Evolutionary conservation across 53 echinoderm and acorn worm species (phyloP).

Genomic region (Zoroaster sp.): DNA sequence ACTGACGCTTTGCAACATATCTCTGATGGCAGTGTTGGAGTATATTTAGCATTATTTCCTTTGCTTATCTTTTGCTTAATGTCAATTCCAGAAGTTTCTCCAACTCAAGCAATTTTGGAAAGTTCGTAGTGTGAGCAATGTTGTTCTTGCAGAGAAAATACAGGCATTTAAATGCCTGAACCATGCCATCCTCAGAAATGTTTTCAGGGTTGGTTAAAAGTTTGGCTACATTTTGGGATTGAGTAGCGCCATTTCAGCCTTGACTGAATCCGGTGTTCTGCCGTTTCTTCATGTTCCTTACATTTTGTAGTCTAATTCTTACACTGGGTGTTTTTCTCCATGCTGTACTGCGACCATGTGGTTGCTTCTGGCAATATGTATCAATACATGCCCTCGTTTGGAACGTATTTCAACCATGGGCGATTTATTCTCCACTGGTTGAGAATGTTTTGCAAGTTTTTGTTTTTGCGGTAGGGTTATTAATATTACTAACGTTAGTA

Average conservation of each 20-base stretch:
- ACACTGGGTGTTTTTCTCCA: slow-evolving; percentile 37
- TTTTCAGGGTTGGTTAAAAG: background rate
- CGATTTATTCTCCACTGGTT: background rate
- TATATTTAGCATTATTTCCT: slow-evolving; percentile 17
- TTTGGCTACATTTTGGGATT: background rate
- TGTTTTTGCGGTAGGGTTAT: too few species aligned
- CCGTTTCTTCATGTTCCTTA: slow-evolving; percentile 36
- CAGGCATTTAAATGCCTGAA: slow-evolving; percentile 3
- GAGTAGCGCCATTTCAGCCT: background rate
- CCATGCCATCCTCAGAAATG: background rate
- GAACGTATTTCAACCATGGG: slow-evolving; percentile 10
- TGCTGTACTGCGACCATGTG: slow-evolving; percentile 1
- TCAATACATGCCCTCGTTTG: slow-evolving; percentile 12
- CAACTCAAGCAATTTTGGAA: slow-evolving; percentile 24
- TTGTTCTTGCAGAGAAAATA: slow-evolving; percentile 37
- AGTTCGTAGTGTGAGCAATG: slow-evolving; percentile 35
- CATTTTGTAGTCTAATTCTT: background rate
- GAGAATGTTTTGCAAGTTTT: background rate
- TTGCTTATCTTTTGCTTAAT: slow-evolving; percentile 1
- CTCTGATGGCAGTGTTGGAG: background rate
- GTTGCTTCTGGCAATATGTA: slow-evolving; percentile 25
- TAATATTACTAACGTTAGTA: too few species aligned
- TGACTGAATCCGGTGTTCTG: slow-evolving; percentile 24
- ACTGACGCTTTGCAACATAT: slow-evolving; percentile 14
- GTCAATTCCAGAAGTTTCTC: background rate